These are phyloP conservation scores for Cryptotis parvus DNA, from an alignment of 2,113 vertebrate species.

Conservation along the genomic window DNA sequence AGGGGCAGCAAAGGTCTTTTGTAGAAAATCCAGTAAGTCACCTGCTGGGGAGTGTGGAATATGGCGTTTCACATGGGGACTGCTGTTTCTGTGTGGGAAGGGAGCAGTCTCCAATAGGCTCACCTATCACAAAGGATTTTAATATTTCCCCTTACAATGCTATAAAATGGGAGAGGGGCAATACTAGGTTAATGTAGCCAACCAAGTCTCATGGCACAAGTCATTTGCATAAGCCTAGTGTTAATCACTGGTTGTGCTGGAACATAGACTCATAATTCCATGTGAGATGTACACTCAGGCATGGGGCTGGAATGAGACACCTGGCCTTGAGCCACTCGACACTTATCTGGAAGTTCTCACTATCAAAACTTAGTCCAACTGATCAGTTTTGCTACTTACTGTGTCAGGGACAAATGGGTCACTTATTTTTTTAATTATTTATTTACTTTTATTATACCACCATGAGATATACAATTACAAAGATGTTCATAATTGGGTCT, in stretches of 20 bases:
- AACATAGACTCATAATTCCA: not conserved
- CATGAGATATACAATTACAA: no score
- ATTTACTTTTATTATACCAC: no score
- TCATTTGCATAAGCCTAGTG: not conserved
- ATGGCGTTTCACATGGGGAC: not conserved
- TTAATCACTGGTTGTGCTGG: not conserved
- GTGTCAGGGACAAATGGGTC: no score
- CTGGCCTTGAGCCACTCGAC: not conserved
- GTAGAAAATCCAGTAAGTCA: not conserved
- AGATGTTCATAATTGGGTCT: no score
- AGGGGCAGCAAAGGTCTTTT: not conserved
- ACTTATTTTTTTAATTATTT: no score
- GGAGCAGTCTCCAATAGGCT: accelerated
- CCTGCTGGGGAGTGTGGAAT: not conserved
- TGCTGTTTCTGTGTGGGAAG: not conserved
- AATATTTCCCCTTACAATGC: not conserved
- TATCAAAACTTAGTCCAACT: not conserved
- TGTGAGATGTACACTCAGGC: not conserved
- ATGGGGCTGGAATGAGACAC: not conserved
- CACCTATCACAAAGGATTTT: no score
- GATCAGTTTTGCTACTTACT: not conserved
- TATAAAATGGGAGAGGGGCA: not conserved
- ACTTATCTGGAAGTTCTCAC: no score
- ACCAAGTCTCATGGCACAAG: not conserved
- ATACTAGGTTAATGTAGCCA: not conserved